A percentile compares a stretch with the other conserved stretches of the same genome.
These are phyloP conservation scores for Hippocampus kuda DNA, from an alignment of 2,797 vertebrate species.

Conservation along the genomic window DNA sequence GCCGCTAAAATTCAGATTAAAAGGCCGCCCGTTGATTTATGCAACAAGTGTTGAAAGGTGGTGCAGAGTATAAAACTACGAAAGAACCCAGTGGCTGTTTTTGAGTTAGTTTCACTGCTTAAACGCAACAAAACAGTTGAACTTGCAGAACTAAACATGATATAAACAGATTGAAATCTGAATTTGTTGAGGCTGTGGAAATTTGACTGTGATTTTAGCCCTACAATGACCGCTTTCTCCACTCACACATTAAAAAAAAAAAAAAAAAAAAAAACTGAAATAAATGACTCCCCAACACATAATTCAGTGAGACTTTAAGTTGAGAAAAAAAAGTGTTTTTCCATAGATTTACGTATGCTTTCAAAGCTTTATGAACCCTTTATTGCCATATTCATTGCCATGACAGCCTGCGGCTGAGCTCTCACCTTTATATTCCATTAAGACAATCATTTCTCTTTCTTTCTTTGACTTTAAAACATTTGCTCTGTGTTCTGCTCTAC, in stretches of 20 bases:
- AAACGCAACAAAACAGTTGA: background rate
- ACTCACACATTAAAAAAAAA: background rate
- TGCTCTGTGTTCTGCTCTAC: background rate
- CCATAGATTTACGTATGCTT: too few species aligned
- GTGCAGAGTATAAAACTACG: background rate
- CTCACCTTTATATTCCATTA: constrained; percentile 1
- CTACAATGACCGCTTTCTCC: background rate
- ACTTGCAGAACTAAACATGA: background rate
- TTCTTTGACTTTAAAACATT: constrained; percentile 2
- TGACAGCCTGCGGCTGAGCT: background rate
- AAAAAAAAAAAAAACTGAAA: background rate
- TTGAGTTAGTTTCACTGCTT: background rate
- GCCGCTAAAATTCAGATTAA: background rate
- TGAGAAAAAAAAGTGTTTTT: background rate
- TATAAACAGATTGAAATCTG: background rate
- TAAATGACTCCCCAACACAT: background rate
- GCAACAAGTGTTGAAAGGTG: background rate
- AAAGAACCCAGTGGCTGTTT: constrained; percentile 1
- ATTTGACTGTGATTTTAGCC: background rate
- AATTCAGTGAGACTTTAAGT: background rate
- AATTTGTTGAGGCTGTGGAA: background rate
- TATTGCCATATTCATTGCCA: background rate
- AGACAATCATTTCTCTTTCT: background rate
- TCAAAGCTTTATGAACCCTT: background rate
- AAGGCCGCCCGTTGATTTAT: background rate